phyloP scores from a whole-genome alignment of 1,140 invertebrate genomes.

The Drosophila rhopaloa region DNA sequence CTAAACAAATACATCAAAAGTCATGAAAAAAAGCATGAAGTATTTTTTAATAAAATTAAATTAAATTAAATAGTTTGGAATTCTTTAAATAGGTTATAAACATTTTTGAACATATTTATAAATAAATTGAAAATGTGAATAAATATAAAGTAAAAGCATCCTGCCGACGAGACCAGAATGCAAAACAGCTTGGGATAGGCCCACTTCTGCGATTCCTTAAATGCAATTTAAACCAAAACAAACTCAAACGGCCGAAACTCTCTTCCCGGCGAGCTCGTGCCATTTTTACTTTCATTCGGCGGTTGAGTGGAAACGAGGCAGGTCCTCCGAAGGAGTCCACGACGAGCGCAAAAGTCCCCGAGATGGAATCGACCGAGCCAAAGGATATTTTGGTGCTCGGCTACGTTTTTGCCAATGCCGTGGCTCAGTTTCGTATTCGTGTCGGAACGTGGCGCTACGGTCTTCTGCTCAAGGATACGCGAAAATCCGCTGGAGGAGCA shows the following conservation, averaged over 20 bases:
- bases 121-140: too few species aligned
- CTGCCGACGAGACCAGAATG: slow-evolving; percentile 22
- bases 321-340: slow-evolving; percentile 1
- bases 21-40: too few species aligned
- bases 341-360: slow-evolving; percentile 54
- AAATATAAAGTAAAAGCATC: neutral
- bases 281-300: slow-evolving; percentile 79
- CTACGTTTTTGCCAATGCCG: slow-evolving; percentile 64
- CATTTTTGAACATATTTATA: too few species aligned
- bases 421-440: slow-evolving; percentile 84
- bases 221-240: slow-evolving; percentile 83
- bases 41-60: too few species aligned
- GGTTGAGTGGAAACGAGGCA: slow-evolving; percentile 75
- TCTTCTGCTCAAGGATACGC: slow-evolving; percentile 82
- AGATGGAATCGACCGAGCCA: slow-evolving; percentile 58
- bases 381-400: slow-evolving; percentile 72
- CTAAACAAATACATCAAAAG: neutral
- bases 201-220: slow-evolving; percentile 59
- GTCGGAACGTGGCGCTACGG: slow-evolving; percentile 83
- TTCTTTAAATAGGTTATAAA: too few species aligned
- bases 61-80: too few species aligned
- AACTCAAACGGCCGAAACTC: slow-evolving; percentile 67
- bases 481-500: slow-evolving; percentile 26
- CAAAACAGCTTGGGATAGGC: slow-evolving; percentile 77
- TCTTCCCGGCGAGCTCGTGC: slow-evolving; percentile 14